These are phyloP conservation scores for Eurystomus gularis DNA, from an alignment of 2,113 vertebrate genomes.

Conservation along the genomic window DNA sequence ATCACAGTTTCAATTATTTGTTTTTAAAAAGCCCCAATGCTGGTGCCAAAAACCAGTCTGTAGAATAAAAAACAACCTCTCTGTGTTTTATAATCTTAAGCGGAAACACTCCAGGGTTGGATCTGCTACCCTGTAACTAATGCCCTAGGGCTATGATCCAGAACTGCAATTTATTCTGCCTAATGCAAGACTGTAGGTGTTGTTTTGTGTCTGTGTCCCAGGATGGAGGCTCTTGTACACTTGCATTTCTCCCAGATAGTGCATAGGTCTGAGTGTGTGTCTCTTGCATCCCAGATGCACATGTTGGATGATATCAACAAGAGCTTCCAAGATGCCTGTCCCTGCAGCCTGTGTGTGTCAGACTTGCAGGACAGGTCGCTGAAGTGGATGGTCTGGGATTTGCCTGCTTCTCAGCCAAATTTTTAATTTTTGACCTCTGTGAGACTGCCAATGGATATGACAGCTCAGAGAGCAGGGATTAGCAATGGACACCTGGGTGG, in stretches of 20 bases:
- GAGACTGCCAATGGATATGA: neutral
- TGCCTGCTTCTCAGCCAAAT: neutral
- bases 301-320: neutral
- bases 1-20: neutral
- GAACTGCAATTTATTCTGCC: neutral
- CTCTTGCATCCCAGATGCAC: neutral
- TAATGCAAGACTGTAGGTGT: neutral
- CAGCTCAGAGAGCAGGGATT: neutral
- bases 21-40: neutral
- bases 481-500: neutral
- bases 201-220: neutral
- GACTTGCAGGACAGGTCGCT: neutral
- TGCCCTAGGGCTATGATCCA: neutral
- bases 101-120: neutral
- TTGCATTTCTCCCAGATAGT: neutral
- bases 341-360: neutral
- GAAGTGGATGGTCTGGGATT: neutral
- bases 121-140: neutral
- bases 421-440: neutral
- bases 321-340: neutral
- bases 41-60: neutral
- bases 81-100: neutral
- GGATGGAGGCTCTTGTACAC: neutral
- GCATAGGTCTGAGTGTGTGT: neutral
- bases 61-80: neutral